A percentile compares a stretch with the other conserved stretches of the same genome.
These are phyloP conservation scores for Isurus oxyrinchus DNA, from an alignment of 2,113 vertebrate species.

Conservation along the genomic window DNA sequence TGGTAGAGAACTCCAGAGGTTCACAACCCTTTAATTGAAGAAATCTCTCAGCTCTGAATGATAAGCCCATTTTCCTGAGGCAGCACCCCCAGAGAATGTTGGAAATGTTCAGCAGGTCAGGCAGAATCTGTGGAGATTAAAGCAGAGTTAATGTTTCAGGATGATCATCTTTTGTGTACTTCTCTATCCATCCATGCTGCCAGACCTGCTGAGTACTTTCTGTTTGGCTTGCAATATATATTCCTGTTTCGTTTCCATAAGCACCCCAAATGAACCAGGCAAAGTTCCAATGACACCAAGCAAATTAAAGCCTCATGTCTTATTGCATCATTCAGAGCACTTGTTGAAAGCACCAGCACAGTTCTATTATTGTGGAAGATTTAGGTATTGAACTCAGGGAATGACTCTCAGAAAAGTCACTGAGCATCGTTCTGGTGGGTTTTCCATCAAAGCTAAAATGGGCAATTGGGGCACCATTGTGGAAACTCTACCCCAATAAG, in stretches of 20 bases:
- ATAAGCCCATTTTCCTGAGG: too few species aligned
- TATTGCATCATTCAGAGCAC: background rate
- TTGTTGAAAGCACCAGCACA: background rate
- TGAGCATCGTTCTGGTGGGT: background rate
- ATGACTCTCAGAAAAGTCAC: background rate
- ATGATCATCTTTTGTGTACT: too few species aligned
- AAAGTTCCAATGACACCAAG: background rate
- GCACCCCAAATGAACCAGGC: background rate
- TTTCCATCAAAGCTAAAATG: background rate
- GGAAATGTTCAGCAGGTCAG: too few species aligned
- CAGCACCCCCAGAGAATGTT: too few species aligned
- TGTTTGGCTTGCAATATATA: background rate
- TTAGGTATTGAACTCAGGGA: background rate
- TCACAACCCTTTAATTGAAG: too few species aligned
- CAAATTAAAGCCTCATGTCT: background rate
- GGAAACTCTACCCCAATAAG: background rate
- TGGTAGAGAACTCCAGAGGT: too few species aligned
- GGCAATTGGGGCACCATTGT: background rate
- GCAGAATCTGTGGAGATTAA: too few species aligned
- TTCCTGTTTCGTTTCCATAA: background rate
- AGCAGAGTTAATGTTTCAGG: too few species aligned
- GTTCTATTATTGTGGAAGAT: background rate
- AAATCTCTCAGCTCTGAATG: too few species aligned
- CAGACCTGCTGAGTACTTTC: too few species aligned
- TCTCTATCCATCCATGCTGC: too few species aligned